phyloP scores from a whole-genome alignment of 2,888 invertebrate genomes.

The Ommatoiulus sabulosus region DNA sequence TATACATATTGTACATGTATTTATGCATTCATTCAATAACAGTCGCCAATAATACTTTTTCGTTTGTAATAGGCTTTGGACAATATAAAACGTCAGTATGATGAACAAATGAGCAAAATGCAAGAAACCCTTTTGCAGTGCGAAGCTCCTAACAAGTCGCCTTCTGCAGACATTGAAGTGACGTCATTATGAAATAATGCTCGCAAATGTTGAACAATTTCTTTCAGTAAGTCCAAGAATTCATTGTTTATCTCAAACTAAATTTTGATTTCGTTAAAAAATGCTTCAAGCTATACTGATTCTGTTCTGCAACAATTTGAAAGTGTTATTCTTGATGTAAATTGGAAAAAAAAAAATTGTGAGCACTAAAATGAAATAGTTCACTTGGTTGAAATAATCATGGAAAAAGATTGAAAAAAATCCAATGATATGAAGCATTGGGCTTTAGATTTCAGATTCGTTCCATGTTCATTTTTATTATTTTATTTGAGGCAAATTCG shows the following conservation, averaged over 20 bases:
- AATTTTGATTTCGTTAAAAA: too few species aligned
- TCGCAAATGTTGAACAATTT: neutral
- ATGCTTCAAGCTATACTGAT: too few species aligned
- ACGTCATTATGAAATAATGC: conserved; percentile 51
- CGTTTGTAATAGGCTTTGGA: neutral
- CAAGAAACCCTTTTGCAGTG: neutral
- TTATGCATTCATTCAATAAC: neutral
- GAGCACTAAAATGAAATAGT: too few species aligned
- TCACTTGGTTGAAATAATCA: too few species aligned
- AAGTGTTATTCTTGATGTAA: too few species aligned
- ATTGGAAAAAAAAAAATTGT: too few species aligned
- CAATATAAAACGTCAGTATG: neutral
- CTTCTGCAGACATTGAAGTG: conserved; percentile 42
- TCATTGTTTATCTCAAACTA: neutral
- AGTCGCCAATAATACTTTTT: neutral
- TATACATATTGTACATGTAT: neutral
- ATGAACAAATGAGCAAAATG: conserved; percentile 49
- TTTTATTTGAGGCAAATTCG: too few species aligned
- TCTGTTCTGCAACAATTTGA: too few species aligned
- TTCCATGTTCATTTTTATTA: too few species aligned
- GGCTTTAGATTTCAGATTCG: too few species aligned
- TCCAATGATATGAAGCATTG: too few species aligned
- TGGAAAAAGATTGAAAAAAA: too few species aligned
- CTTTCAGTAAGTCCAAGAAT: neutral
- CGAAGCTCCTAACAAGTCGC: conserved; percentile 9